Evolutionary conservation across 2,888 invertebrate species (phyloP), one percentile per base, ranked within the genome.

Genomic region (Drosophila suboccidentalis): DNA sequence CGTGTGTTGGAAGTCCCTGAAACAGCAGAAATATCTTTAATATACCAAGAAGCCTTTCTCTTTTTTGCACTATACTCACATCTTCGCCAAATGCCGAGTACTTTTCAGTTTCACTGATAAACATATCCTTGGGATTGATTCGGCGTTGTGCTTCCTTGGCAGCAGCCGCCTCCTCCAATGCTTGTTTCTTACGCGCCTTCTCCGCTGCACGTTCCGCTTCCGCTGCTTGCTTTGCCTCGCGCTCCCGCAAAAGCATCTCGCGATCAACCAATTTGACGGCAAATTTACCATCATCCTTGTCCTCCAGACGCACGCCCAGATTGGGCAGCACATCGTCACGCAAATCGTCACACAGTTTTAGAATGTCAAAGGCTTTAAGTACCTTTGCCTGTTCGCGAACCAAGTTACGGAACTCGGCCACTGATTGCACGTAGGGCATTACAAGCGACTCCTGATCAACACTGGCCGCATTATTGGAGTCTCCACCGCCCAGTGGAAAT

Each of bases 291-390:
- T 95, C 96, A 80, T 97, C 96, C 75, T 95, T 95, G 92, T 99
- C 99, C 93, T 99, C 99, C 9, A 99, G 94, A 3, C 99, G 94
- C 3, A 99, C 98, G 13, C 99, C 99, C 26, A 99, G 94, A 82
- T 96, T 96, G 0, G 99, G 99, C 80, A 99, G 93, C 54, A 96
- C 94, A 54, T 95, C 95, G 93, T 99, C 99, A 1, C 99, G 94
- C 41, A 99, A 93, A 60, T 93, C 93, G 93, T 99, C 99, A 93
- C 99, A 99, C 66, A 97, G 95, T 86, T 95, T 93, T 57, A 99
- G 93, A 87, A 98, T 96, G 29, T 94, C 94, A 1, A 91, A 92
- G 0, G 96, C 96, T 84, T 96, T 95, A 26, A 94, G 83, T 0
- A 91, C 90, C 72, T 95, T 94, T 0, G 97, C 97, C 50, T 95